phyloP scores from a whole-genome alignment of 2,113 vertebrate genomes.

The Bos indicus region DNA sequence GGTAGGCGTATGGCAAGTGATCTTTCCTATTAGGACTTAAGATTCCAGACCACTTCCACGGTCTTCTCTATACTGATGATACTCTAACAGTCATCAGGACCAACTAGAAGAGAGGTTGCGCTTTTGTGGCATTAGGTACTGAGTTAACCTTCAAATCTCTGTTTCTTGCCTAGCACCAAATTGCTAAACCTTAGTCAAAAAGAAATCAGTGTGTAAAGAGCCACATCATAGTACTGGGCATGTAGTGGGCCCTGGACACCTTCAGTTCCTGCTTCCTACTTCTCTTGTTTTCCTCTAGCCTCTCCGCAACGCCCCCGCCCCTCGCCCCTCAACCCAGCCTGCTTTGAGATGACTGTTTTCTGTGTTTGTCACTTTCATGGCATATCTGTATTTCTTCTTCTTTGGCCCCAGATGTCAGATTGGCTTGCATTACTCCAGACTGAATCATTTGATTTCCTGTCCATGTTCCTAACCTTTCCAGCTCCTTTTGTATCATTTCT shows the following conservation, averaged over 20 bases:
- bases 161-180: background rate
- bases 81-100: background rate
- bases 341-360: conserved; percentile 4
- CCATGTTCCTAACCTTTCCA: conserved; percentile 73
- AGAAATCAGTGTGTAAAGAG: background rate
- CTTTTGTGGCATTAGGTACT: background rate
- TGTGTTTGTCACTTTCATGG: conserved; percentile 15
- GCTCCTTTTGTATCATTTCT: conserved; percentile 66
- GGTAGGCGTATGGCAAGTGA: background rate
- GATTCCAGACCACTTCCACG: background rate
- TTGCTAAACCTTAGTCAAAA: background rate
- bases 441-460: conserved; percentile 75
- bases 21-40: background rate
- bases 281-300: background rate
- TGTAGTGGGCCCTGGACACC: background rate
- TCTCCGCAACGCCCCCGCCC: background rate
- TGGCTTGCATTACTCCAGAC: conserved; percentile 50
- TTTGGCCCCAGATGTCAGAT: conserved; percentile 64
- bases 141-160: background rate
- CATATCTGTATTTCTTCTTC: conserved; percentile 58
- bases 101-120: background rate
- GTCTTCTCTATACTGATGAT: background rate
- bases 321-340: background rate
- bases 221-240: background rate
- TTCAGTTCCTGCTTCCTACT: background rate